Percentiles rank a stretch among this genome's conserved stretches.
Evolutionary conservation across 2,113 vertebrate species (phyloP).

Genomic region (Noctilio leporinus): DNA sequence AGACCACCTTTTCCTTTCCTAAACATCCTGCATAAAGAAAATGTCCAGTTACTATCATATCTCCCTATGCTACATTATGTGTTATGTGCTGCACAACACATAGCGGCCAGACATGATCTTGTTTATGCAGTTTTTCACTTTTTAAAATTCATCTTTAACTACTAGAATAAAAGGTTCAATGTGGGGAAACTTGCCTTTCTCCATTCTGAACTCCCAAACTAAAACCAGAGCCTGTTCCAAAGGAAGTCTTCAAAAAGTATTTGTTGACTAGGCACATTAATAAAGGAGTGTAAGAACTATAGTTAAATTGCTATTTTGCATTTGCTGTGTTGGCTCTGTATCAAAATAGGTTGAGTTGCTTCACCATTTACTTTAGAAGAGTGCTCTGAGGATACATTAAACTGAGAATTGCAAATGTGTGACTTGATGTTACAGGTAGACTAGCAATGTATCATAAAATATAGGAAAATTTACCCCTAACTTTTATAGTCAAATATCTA

Average conservation of each 20-base stretch:
- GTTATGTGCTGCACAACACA: neutral
- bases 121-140: neutral
- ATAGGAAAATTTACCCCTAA: neutral
- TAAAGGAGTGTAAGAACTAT: neutral
- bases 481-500: neutral
- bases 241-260: constrained; percentile 18
- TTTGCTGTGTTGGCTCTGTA: neutral
- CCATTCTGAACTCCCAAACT: neutral
- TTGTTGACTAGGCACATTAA: neutral
- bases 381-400: neutral
- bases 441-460: neutral
- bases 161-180: neutral
- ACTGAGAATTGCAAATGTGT: neutral
- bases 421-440: neutral
- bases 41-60: neutral
- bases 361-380: neutral
- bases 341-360: neutral
- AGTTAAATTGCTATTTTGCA: constrained; percentile 14
- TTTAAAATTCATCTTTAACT: neutral
- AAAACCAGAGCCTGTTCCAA: neutral
- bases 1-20: neutral
- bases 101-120: neutral
- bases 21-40: neutral
- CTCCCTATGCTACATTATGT: too few species aligned
- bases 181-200: neutral